Evolutionary conservation across 1,140 invertebrate genomes (phyloP).

Genomic region (Drosophila ficusphila): DNA sequence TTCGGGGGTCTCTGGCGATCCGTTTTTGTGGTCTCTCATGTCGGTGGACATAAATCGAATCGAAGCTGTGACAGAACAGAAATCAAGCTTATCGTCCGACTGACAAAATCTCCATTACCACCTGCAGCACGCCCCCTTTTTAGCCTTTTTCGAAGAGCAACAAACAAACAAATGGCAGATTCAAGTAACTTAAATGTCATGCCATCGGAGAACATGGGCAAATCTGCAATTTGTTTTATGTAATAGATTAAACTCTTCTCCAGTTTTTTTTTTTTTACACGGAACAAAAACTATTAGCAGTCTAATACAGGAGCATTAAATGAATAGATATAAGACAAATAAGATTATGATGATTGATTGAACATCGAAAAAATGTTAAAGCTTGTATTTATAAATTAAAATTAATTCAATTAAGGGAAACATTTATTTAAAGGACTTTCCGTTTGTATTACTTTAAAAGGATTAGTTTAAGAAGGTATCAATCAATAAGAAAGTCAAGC

Average conservation of each 20-base stretch:
- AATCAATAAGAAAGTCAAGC: neutral
- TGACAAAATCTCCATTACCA: conserved; percentile 36
- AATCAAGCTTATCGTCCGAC: conserved; percentile 55
- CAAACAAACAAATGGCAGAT: conserved; percentile 44
- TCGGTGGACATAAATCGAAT: conserved; percentile 46
- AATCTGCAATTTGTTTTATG: conserved; percentile 74
- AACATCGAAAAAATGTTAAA: too few species aligned
- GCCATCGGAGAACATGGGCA: conserved; percentile 50
- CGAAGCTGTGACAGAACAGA: conserved; percentile 47
- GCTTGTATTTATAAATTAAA: too few species aligned
- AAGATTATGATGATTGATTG: too few species aligned
- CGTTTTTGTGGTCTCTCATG: conserved; percentile 37
- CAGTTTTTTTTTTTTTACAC: conserved; percentile 41
- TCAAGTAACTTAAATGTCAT: conserved; percentile 79
- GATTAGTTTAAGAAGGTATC: too few species aligned
- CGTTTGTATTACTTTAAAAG: too few species aligned
- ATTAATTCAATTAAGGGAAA: too few species aligned
- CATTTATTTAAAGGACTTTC: too few species aligned
- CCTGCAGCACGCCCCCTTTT: conserved; percentile 4
- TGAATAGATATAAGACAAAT: too few species aligned
- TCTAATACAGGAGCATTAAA: too few species aligned
- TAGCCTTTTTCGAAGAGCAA: conserved; percentile 9
- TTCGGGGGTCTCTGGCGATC: conserved; percentile 16
- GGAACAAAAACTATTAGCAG: neutral
- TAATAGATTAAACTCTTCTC: conserved; percentile 74